These are phyloP conservation scores for Dyspetes luteomarginatus DNA, from an alignment of 2,888 invertebrate species.

Conservation along the genomic window DNA sequence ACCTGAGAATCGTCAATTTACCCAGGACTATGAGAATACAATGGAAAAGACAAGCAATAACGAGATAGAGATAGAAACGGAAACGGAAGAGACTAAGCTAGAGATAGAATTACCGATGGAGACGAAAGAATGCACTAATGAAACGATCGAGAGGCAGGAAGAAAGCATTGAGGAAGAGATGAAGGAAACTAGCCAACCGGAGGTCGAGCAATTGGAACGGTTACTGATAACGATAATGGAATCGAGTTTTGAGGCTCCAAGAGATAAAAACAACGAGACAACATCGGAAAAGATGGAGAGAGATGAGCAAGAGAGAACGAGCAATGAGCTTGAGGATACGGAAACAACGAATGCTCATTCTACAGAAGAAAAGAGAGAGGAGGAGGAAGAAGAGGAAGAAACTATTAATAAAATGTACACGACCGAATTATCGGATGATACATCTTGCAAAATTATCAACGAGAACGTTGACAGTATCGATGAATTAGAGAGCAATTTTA, in stretches of 20 bases:
- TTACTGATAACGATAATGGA: conserved; percentile 79
- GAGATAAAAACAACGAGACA: conserved; percentile 49
- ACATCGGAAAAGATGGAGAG: conserved; percentile 40
- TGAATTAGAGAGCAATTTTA: conserved; percentile 48
- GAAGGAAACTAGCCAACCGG: conserved; percentile 71
- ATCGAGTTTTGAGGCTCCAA: conserved; percentile 71
- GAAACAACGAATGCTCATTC: conserved; percentile 15
- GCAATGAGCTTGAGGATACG: conserved; percentile 26
- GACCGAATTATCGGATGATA: conserved; percentile 10
- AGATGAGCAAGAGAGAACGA: conserved; percentile 6
- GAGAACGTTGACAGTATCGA: conserved; percentile 41
- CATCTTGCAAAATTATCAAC: conserved; percentile 19
- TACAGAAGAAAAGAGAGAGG: conserved; percentile 25
- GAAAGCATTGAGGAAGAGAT: conserved; percentile 19
- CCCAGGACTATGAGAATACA: conserved; percentile 64
- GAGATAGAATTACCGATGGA: conserved; percentile 1
- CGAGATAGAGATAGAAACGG: conserved; percentile 38
- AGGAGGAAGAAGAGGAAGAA: conserved; percentile 52
- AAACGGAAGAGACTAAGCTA: conserved; percentile 32
- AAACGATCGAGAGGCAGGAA: not conserved
- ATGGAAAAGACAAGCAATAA: conserved; percentile 49
- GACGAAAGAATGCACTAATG: conserved; percentile 44
- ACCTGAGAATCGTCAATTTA: conserved; percentile 57
- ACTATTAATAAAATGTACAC: conserved; percentile 42
- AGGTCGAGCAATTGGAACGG: conserved; percentile 79